These are phyloP conservation scores for Pelodytes ibericus DNA, from an alignment of 2,797 vertebrate genomes.

Conservation along the genomic window DNA sequence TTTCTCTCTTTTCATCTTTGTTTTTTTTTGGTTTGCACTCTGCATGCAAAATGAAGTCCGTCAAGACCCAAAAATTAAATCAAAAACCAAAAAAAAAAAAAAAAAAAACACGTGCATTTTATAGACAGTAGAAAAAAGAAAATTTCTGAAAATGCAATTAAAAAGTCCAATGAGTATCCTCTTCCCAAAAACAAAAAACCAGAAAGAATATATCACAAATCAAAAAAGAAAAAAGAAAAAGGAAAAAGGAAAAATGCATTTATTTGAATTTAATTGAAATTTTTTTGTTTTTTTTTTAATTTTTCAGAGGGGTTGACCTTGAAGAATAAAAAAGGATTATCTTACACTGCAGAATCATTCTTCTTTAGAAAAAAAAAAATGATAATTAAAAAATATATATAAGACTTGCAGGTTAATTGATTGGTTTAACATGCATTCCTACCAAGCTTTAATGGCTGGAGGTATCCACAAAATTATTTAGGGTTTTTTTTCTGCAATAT, in stretches of 20 bases:
- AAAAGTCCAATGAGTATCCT: conserved; percentile 84
- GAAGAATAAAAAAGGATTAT: conserved; percentile 72
- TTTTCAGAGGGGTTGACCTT: conserved; percentile 75
- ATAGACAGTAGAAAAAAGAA: conserved; percentile 82
- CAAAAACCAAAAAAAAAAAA: conserved; percentile 81
- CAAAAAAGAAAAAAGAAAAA: conserved; percentile 67
- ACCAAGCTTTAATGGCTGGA: conserved; percentile 71
- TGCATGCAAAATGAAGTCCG: conserved; percentile 98
- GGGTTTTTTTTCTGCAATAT: not conserved
- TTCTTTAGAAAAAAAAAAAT: conserved; percentile 76
- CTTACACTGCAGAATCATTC: conserved; percentile 77
- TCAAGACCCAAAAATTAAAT: conserved; percentile 96
- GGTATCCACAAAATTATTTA: conserved; percentile 44
- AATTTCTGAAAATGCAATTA: conserved; percentile 91
- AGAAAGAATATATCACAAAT: conserved; percentile 55
- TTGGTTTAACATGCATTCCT: conserved; percentile 94
- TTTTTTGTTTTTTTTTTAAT: conserved; percentile 5
- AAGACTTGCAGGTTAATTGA: conserved; percentile 85
- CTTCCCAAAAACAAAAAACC: conserved; percentile 66
- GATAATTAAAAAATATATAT: conserved; percentile 58
- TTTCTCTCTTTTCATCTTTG: conserved; percentile 57
- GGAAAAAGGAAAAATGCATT: no score
- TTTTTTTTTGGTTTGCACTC: conserved; percentile 77
- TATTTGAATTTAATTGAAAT: no score
- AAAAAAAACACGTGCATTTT: conserved; percentile 95